Base-by-base conservation (phyloP, 1,140 invertebrate genomes). In the Drosophila mayri region DNA sequence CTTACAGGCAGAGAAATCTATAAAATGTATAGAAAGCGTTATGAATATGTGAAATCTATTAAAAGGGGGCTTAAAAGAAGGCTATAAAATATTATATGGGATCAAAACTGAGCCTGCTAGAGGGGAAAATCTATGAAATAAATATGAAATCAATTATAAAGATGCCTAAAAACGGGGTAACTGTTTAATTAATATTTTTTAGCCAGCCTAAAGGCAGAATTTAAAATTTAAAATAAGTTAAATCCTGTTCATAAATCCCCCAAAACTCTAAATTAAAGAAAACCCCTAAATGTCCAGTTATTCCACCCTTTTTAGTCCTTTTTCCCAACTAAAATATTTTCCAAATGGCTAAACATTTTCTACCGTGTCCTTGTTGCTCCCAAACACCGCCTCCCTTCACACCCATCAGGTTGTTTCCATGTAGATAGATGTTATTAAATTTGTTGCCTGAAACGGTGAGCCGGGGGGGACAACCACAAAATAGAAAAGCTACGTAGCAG, bases 401-500 rank as follows among this genome's bases (percentile, higher is more conserved):
- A 37, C 22, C 38, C 49, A 30, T 67, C 67, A 38, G 43, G 18
- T 66, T 66, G 47, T 35, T 37, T n/a, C 66, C 68, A 72, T 72
- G 52, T 72, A 59, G 54, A 72, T 72, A 59, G 54, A 72, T 72
- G 68, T 71, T 72, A 72, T 72, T 72, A 72, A 72, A 72, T 72
- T 71, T 71, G 68, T 70, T 72, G 66, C 20, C 68, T 43, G 41
- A 52, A 64, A 47, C 52, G 7, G 7, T 9, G 18, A 37, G 50
- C 66, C 3, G 4, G 14, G 12, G 49, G 66, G 47, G 22, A 55
- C 40, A 57, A 47, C 68, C 68, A 47, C 68, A 72, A 57, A 68
- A 18, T 40, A 10, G 35, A 47, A 18, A 25, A 22, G 41, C 20
- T 3, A 30, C 28, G 8, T 30, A 30, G 28, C 28, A 12, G 5